phyloP scores from a whole-genome alignment of 2,113 vertebrate species.

The Meriones unguiculatus region DNA sequence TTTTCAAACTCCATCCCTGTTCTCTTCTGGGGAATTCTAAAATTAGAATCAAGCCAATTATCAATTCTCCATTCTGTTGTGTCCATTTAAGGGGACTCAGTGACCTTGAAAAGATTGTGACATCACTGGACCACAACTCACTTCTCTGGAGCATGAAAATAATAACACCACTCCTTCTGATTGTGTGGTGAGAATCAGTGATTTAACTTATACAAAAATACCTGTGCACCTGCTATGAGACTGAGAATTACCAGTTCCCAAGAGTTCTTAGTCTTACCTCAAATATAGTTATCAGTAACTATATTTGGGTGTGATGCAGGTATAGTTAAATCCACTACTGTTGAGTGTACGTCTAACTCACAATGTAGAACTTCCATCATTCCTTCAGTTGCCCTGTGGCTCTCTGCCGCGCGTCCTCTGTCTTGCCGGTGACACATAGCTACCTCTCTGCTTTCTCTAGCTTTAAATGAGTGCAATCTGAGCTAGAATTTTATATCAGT shows the following conservation, averaged over 20 bases:
- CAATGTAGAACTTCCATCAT: background rate
- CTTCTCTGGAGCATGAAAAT: background rate
- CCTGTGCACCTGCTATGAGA: background rate
- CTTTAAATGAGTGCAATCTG: background rate
- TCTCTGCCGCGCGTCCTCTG: background rate
- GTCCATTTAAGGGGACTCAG: no score
- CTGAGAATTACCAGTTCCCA: background rate
- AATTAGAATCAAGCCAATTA: background rate
- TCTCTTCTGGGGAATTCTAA: background rate
- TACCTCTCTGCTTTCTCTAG: background rate
- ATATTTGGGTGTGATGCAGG: background rate
- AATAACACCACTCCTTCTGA: background rate
- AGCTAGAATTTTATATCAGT: background rate
- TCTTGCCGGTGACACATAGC: background rate
- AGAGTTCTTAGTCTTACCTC: background rate
- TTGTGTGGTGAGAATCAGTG: background rate
- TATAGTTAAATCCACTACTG: background rate
- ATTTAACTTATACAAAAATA: background rate
- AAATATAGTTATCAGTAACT: background rate
- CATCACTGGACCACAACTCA: background rate
- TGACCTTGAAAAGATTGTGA: background rate
- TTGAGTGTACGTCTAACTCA: background rate
- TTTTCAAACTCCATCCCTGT: background rate
- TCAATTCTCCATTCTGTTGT: background rate
- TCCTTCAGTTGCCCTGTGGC: background rate